A percentile compares a stretch with the other conserved stretches of the same genome.
These are phyloP conservation scores for Nettapus auritus DNA, from an alignment of 2,113 vertebrate species.

Conservation along the genomic window DNA sequence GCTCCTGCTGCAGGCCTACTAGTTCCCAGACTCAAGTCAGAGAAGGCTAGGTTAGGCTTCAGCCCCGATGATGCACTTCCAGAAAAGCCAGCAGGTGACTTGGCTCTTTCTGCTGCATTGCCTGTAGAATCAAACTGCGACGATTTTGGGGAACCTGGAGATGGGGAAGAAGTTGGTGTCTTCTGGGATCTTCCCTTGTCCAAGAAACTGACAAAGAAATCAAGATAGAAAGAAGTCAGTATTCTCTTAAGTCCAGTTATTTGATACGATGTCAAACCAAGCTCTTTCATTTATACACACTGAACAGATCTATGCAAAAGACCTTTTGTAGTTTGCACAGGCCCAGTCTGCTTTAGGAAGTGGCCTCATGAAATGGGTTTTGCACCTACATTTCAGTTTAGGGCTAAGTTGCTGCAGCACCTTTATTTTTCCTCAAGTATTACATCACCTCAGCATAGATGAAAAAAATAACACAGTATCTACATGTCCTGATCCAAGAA, in stretches of 20 bases:
- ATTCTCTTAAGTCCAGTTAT: neutral
- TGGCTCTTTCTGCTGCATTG: slow-evolving; percentile 65
- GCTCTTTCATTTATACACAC: neutral
- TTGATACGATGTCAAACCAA: neutral
- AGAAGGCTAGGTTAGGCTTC: slow-evolving; percentile 40
- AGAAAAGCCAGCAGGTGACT: slow-evolving; percentile 59
- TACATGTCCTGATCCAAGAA: neutral
- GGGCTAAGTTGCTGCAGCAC: neutral
- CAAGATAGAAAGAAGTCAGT: neutral
- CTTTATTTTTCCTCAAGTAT: neutral
- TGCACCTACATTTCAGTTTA: neutral
- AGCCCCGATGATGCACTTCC: slow-evolving; percentile 20
- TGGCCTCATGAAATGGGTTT: neutral
- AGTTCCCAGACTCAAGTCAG: slow-evolving; percentile 42
- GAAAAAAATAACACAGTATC: neutral
- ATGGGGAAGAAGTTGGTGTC: slow-evolving; percentile 73
- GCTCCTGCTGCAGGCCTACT: slow-evolving; percentile 20
- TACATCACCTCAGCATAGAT: neutral
- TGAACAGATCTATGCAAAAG: neutral
- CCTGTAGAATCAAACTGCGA: slow-evolving; percentile 64
- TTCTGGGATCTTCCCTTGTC: slow-evolving; percentile 78
- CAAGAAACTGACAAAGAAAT: slow-evolving; percentile 69
- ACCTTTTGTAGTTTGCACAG: neutral
- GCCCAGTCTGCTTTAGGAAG: neutral
- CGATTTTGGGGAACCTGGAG: slow-evolving; percentile 71